Evolutionary conservation across 1,140 invertebrate species (phyloP), one percentile per base, ranked within the genome.

Genomic region (Drosophila burlai): DNA sequence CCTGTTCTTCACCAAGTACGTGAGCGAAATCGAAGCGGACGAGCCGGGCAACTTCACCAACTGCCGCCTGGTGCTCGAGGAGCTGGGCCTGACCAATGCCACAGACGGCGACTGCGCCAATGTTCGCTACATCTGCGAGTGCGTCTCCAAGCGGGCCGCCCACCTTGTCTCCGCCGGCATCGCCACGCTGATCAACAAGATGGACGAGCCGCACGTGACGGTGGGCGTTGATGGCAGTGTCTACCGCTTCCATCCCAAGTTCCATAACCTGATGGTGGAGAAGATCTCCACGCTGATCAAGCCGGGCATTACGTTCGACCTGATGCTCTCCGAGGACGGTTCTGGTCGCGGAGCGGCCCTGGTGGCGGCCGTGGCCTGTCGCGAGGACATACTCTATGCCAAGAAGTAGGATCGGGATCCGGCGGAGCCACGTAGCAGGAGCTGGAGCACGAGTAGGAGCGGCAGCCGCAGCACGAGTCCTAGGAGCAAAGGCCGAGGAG

Each of bases 211-310:
- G 8, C 95, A 96, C 74, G 97, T 99, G 9, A 99, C 98, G 0
- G 97, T 99, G 11, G 99, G 98, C 47, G 97, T 99, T 71, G 99
- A 99, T 94, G 99, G 99, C 52, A 99, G 98, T 40, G 97, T 99
- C 1, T 99, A 99, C 94, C 96, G 99, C 86, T 99, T 98, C 95
- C 99, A 99, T 94, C 99, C 99, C 21, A 97, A 98, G 94, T 99
- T 99, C 95, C 98, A 99, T 93, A 95, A 98, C 94, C 95, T 99
- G 68, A 99, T 99, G 98, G 96, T 97, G 66, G 96, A 98, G 80
- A 99, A 98, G 94, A 99, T 99, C 81, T 93, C 95, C 52, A 94
- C 98, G 92, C 94, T 99, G 29, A 95, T 97, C 9, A 92, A 92
- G 69, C 95, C 95, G 5, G 94, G 94, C 63, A 94, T 95, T 57